phyloP scores from a whole-genome alignment of 2,888 invertebrate genomes.

The Ophioninae sp. region DNA sequence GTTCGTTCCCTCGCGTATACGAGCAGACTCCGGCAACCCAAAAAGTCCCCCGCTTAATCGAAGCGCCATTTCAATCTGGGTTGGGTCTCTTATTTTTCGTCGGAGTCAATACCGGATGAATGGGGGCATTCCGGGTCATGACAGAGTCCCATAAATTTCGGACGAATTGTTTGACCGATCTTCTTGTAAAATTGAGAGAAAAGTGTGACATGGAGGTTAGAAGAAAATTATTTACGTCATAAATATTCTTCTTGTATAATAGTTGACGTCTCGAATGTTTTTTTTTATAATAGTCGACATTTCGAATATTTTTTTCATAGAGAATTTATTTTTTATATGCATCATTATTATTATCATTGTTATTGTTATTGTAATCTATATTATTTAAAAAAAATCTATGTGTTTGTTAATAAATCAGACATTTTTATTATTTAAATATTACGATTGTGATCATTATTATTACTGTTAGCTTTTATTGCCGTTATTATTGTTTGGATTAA shows the following conservation, averaged over 20 bases:
- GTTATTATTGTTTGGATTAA: no score
- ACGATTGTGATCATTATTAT: no score
- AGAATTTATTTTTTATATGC: no score
- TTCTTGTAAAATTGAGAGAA: background rate
- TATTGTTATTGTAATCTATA: no score
- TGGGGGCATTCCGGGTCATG: background rate
- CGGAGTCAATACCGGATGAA: background rate
- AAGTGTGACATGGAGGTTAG: background rate
- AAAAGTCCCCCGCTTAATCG: background rate
- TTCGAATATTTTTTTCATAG: no score
- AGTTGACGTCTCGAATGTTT: background rate
- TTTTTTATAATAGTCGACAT: background rate
- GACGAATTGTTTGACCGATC: background rate
- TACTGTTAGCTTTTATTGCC: no score
- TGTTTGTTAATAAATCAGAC: no score
- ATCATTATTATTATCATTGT: no score
- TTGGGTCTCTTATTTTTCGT: background rate
- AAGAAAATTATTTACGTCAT: background rate
- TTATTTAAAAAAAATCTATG: no score
- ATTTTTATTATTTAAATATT: no score
- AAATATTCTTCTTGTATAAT: background rate
- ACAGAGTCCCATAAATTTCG: background rate
- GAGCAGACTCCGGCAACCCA: background rate
- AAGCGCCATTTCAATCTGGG: background rate
- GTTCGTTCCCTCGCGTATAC: background rate